Evolutionary conservation across 2,113 vertebrate species (phyloP).

Genomic region (Clarias macrocephalus): DNA sequence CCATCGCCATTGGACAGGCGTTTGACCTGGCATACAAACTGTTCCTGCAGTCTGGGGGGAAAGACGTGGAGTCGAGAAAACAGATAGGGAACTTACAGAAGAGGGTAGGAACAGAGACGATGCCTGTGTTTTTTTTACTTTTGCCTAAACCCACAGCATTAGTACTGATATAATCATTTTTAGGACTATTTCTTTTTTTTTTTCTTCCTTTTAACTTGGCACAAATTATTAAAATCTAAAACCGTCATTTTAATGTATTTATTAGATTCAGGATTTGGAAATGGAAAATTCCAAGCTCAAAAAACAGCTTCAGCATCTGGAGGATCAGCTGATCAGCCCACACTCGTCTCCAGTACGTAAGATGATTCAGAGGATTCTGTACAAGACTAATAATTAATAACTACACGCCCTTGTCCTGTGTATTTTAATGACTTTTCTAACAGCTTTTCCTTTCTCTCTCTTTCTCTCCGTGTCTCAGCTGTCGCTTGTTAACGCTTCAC

Average conservation of each 20-base stretch:
- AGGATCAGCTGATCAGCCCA: slow-evolving; percentile 86
- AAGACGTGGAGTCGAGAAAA: slow-evolving; percentile 96
- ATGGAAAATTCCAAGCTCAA: slow-evolving; percentile 92
- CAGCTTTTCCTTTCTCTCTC: not conserved
- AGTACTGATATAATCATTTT: not conserved
- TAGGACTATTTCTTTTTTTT: not conserved
- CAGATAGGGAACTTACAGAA: slow-evolving; percentile 95
- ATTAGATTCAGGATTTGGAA: slow-evolving; percentile 96
- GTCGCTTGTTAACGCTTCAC: slow-evolving; percentile 70
- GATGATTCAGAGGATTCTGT: not conserved
- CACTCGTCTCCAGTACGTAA: slow-evolving; percentile 81
- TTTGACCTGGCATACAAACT: slow-evolving; percentile 96
- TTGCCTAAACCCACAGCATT: not conserved
- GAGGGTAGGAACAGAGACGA: slow-evolving; percentile 72
- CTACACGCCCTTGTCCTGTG: not conserved
- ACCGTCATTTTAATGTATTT: slow-evolving; percentile 47
- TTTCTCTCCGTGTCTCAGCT: slow-evolving; percentile 61
- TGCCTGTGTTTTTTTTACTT: not conserved
- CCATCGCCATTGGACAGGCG: slow-evolving; percentile 86
- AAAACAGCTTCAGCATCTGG: slow-evolving; percentile 90
- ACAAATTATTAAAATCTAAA: not conserved
- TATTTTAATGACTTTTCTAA: not conserved
- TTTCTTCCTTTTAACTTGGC: not conserved
- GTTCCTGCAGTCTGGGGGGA: slow-evolving; percentile 97
- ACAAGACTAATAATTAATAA: not conserved